Evolutionary conservation across 2,797 vertebrate genomes (phyloP).

Genomic region (Falco rusticolus): DNA sequence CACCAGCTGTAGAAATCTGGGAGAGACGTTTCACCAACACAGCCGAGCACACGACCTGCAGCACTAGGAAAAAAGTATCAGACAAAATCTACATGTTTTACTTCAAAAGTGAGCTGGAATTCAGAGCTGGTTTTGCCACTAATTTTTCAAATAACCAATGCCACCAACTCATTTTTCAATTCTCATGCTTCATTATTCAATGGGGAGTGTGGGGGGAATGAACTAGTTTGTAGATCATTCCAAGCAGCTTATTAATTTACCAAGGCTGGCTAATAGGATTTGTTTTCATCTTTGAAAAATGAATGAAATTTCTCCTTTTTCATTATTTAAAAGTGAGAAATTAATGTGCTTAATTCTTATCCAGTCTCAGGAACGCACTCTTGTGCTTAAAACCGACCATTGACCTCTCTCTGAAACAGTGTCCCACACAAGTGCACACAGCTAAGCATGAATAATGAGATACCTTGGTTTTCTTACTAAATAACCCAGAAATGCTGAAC

Average conservation of each 20-base stretch:
- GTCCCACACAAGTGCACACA: background rate
- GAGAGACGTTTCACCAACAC: background rate
- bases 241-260: slow-evolving; percentile 70
- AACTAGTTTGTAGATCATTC: slow-evolving; percentile 62
- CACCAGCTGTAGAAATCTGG: background rate
- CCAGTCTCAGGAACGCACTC: background rate
- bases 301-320: slow-evolving; percentile 56
- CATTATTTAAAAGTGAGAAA: slow-evolving; percentile 56
- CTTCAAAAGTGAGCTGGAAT: slow-evolving; percentile 35
- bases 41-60: background rate
- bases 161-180: slow-evolving; percentile 55
- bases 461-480: background rate
- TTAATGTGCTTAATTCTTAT: background rate
- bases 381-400: background rate
- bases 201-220: slow-evolving; percentile 22
- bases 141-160: slow-evolving; percentile 43
- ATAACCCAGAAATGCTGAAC: background rate
- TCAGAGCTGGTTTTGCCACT: background rate
- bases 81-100: slow-evolving; percentile 20
- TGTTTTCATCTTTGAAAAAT: slow-evolving; percentile 72
- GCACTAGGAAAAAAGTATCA: background rate
- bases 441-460: slow-evolving; percentile 18
- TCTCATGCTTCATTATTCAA: slow-evolving; percentile 67
- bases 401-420: background rate
- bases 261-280: slow-evolving; percentile 65